Evolutionary conservation across 2,888 invertebrate genomes (phyloP).

Genomic region (Nudaria mundana): DNA sequence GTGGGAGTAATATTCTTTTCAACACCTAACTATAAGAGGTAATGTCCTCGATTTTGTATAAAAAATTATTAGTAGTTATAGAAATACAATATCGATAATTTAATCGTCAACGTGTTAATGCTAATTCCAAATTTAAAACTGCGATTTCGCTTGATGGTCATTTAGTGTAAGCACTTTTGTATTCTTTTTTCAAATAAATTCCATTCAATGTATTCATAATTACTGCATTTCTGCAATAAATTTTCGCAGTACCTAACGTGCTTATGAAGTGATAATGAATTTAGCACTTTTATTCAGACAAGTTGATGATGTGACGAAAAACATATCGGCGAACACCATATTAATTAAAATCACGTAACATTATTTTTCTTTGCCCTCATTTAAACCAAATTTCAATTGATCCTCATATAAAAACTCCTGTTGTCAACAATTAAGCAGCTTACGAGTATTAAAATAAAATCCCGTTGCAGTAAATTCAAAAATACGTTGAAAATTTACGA

Average conservation of each 20-base stretch:
- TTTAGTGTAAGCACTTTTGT: too few species aligned
- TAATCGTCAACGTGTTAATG: too few species aligned
- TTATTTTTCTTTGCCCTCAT: background rate
- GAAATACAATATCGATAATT: too few species aligned
- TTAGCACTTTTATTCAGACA: conserved; percentile 19
- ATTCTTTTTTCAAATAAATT: too few species aligned
- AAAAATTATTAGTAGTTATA: too few species aligned
- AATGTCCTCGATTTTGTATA: too few species aligned
- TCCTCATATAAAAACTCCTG: conserved; percentile 8
- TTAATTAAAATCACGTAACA: conserved; percentile 22
- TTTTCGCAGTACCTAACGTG: background rate
- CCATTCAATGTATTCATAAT: too few species aligned
- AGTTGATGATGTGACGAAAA: conserved; percentile 22
- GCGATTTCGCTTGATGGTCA: too few species aligned
- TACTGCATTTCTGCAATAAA: background rate
- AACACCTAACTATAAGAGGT: conserved; percentile 10
- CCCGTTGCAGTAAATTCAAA: conserved; percentile 29
- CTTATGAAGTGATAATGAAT: conserved; percentile 20
- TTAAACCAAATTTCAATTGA: background rate
- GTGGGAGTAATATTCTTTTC: conserved; percentile 1
- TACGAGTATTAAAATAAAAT: conserved; percentile 17
- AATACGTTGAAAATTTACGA: conserved; percentile 30
- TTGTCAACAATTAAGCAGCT: conserved; percentile 16
- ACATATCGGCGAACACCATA: conserved; percentile 17
- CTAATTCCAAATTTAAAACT: too few species aligned